Evolutionary conservation across 2,113 vertebrate genomes (phyloP).

Genomic region (Halichoerus grypus): DNA sequence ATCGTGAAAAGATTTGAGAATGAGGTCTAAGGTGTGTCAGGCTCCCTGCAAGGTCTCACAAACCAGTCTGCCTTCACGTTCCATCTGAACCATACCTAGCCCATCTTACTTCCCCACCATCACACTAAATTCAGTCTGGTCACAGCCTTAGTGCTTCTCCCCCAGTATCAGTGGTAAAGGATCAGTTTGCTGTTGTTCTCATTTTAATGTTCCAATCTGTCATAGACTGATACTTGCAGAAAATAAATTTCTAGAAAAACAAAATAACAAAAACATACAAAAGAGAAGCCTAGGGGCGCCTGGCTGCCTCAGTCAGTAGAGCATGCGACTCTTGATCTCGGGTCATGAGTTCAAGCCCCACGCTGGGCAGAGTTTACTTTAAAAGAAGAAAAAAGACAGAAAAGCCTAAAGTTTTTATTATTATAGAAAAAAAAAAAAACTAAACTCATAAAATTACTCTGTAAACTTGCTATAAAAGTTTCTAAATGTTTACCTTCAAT

Average conservation of each 20-base stretch:
- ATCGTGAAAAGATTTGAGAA: neutral
- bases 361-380: neutral
- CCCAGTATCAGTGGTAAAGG: neutral
- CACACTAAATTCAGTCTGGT: neutral
- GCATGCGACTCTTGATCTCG: neutral
- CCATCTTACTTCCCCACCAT: neutral
- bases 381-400: neutral
- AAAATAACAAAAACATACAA: neutral
- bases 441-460: neutral
- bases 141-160: neutral
- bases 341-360: neutral
- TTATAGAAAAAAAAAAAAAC: neutral
- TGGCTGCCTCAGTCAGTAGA: neutral
- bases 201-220: neutral
- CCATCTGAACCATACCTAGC: neutral
- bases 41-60: neutral
- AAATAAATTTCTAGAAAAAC: slow-evolving; percentile 10
- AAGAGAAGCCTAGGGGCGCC: neutral
- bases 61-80: neutral
- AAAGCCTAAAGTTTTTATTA: neutral
- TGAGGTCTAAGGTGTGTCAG: neutral
- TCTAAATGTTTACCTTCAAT: neutral
- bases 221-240: neutral
- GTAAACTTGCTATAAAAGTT: neutral
- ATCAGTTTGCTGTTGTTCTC: neutral